These are phyloP conservation scores for Ellobium chinense DNA, from an alignment of 2,888 invertebrate species.

Conservation along the genomic window DNA sequence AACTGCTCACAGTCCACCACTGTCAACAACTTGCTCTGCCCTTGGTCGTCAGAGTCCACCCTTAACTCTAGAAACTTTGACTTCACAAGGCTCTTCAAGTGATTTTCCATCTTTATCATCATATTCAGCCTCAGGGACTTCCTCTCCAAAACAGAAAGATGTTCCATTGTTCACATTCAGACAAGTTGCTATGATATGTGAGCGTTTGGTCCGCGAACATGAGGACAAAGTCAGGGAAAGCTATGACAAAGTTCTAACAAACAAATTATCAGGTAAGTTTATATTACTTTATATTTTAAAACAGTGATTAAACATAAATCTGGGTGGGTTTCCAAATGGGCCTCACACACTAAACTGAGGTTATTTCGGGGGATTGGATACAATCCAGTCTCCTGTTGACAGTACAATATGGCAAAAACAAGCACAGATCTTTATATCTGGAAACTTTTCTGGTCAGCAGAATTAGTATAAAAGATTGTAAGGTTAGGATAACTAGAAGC, in stretches of 20 bases:
- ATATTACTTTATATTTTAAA: too few species aligned
- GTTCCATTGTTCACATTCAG: constrained; percentile 96
- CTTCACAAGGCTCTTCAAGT: constrained; percentile 47
- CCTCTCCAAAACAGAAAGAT: constrained; percentile 81
- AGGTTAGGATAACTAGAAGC: too few species aligned
- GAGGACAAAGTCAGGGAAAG: constrained; percentile 96
- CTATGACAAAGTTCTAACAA: constrained; percentile 94
- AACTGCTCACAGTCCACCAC: constrained; percentile 62
- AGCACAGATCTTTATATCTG: too few species aligned
- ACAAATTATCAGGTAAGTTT: constrained; percentile 89
- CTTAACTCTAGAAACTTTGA: constrained; percentile 47
- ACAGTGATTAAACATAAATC: too few species aligned
- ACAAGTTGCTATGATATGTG: constrained; percentile 97
- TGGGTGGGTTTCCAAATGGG: too few species aligned
- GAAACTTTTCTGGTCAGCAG: too few species aligned
- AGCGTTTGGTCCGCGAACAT: constrained; percentile 96
- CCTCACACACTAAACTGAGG: too few species aligned
- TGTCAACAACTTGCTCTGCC: constrained; percentile 52
- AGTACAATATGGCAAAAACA: too few species aligned
- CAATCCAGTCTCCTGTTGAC: too few species aligned
- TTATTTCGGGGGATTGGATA: too few species aligned
- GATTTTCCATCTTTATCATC: constrained; percentile 56
- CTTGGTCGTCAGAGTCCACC: constrained; percentile 52
- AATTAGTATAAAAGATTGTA: too few species aligned
- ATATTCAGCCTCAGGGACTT: constrained; percentile 70